phyloP scores from a whole-genome alignment of 2,888 invertebrate species.

The Morpho achilles region DNA sequence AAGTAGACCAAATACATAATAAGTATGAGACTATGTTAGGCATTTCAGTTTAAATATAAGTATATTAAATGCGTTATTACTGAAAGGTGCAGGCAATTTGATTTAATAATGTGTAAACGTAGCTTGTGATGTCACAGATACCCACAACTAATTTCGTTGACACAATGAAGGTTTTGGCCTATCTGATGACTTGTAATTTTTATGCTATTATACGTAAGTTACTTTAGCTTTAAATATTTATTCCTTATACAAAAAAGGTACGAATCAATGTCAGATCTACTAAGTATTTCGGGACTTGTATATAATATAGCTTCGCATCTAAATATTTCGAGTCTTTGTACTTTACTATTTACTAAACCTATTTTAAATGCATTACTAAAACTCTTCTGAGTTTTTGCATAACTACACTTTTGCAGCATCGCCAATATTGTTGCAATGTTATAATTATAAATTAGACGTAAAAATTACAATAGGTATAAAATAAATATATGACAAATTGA shows the following conservation, averaged over 20 bases:
- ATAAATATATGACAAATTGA: no score
- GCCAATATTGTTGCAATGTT: conserved; percentile 47
- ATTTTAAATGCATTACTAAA: conserved; percentile 70
- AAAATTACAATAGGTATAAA: no score
- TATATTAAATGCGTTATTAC: no score
- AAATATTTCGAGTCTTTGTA: conserved; percentile 64
- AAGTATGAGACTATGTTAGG: no score
- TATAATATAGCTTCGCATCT: conserved; percentile 5
- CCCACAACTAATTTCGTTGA: background rate
- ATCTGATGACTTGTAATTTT: background rate
- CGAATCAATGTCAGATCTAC: conserved; percentile 12
- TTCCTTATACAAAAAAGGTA: conserved; percentile 1
- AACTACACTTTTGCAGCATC: conserved; percentile 42
- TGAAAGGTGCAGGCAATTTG: no score
- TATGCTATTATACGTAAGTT: background rate
- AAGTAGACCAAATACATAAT: no score
- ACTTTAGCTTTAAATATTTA: background rate
- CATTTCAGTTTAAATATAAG: no score
- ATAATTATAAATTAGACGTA: conserved; percentile 39
- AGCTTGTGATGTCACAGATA: background rate
- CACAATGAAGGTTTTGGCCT: background rate
- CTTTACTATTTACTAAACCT: conserved; percentile 61
- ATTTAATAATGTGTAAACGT: conserved; percentile 11
- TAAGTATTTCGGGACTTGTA: conserved; percentile 4
- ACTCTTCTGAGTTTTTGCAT: conserved; percentile 51